Evolutionary conservation across 2,888 invertebrate species (phyloP), one percentile per base, ranked within the genome.

Genomic region (Heliconius sara): DNA sequence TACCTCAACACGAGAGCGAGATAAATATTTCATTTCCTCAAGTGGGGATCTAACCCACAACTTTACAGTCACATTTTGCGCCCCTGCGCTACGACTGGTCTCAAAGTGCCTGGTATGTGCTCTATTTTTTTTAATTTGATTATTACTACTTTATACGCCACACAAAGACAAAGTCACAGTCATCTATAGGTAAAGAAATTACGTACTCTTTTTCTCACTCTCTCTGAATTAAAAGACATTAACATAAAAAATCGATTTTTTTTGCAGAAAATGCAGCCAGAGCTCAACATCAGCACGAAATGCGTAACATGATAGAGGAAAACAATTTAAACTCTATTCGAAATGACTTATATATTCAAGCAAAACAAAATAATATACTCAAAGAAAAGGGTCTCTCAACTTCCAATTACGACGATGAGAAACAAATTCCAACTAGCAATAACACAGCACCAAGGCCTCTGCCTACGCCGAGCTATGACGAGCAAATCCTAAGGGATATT

Each of bases 401-500:
- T n/a, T 16, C 47, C 27, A 72, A 13, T 57, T 12, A 57, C 34
- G 34, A 63, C n/a, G 72, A 75, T 6, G 76, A 78, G 22, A 10
- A 43, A 52, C 78, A 82, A 80, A 83, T 81, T 79, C 81, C 82
- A 57, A 76, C 79, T 77, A 71, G 66, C 34, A 80, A 78, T 1
- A 82, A 19, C 80, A 81, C 77, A 22, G 34, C 66, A 27, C 57
- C 74, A 7, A 65, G 39, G 25, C 34, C 66, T 79, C 80, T 52
- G 25, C 47, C 74, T 74, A 78, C 47, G 39, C 74, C 86, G 0
- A 85, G 83, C 79, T 84, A 80, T 39, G 86, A 90, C 47, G 88
- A 89, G 73, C 86, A 82, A 71, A 78, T 87, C 25, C 60, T 89
- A 16, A 86, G 84, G 65, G 86, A 88, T 76, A 81, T 86, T 68